Evolutionary conservation across 1,140 invertebrate genomes (phyloP).

Genomic region (Lepidurus couesii): DNA sequence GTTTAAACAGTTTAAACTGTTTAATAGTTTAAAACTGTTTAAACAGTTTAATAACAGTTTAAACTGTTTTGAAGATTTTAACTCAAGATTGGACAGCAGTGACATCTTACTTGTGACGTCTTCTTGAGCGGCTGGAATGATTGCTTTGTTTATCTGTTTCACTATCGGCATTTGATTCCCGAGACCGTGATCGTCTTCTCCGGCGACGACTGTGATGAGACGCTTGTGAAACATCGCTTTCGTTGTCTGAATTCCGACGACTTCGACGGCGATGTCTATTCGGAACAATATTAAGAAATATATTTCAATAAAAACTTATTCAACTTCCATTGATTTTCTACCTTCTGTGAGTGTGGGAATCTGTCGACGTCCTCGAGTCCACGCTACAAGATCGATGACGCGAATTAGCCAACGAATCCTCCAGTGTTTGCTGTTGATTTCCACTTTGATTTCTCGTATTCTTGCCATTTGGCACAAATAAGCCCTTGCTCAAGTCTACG

Average conservation of each 20-base stretch:
- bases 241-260: slow-evolving; percentile 73
- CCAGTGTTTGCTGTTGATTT: background rate
- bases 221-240: slow-evolving; percentile 75
- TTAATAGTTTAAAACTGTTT: too few species aligned
- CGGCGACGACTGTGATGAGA: slow-evolving; percentile 61
- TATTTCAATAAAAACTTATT: background rate
- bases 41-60: too few species aligned
- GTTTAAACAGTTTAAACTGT: too few species aligned
- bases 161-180: slow-evolving; percentile 53
- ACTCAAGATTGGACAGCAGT: background rate
- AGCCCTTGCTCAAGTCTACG: background rate
- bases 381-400: background rate
- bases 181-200: slow-evolving; percentile 53
- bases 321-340: background rate
- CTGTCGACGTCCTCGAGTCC: background rate
- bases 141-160: slow-evolving; percentile 41
- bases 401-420: background rate
- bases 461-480: background rate
- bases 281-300: slow-evolving; percentile 28
- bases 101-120: slow-evolving; percentile 31
- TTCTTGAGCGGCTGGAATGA: slow-evolving; percentile 25
- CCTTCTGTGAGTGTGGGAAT: background rate
- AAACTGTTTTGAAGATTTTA: too few species aligned
- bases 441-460: background rate
- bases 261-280: slow-evolving; percentile 68